These are phyloP conservation scores for Rousettus madagascariensis DNA, from an alignment of 2,797 vertebrate genomes.

Conservation along the genomic window DNA sequence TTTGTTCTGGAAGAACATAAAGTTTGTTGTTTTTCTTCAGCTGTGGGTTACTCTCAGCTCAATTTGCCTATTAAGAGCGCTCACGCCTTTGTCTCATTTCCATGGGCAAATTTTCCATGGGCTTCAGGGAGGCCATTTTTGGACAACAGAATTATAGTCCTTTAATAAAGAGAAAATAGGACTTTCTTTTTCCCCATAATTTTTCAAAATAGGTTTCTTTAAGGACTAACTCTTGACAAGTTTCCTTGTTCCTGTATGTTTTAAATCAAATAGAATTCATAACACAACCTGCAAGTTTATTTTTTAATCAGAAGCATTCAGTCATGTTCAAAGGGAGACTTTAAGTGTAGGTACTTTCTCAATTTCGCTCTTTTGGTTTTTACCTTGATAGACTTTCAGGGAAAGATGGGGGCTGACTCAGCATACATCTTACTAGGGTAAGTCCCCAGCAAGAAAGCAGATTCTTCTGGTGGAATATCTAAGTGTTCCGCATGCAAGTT, in stretches of 20 bases:
- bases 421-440: not conserved
- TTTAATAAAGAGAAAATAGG: not conserved
- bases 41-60: conserved; percentile 57
- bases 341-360: accelerated
- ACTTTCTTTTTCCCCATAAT: not conserved
- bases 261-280: not conserved
- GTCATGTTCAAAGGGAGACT: not conserved
- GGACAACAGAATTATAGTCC: not conserved
- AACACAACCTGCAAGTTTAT: not conserved
- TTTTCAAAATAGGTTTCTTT: not conserved
- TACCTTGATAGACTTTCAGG: not conserved
- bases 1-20: conserved; percentile 78
- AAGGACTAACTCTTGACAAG: not conserved
- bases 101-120: not conserved
- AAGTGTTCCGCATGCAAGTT: conserved; percentile 13
- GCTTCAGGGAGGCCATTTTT: not conserved
- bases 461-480: not conserved
- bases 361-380: not conserved
- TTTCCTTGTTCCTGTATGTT: not conserved
- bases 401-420: too few species aligned
- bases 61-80: conserved; percentile 53
- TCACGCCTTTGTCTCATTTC: not conserved
- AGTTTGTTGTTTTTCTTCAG: conserved; percentile 77
- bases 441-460: not conserved
- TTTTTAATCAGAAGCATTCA: not conserved